Conservation (phyloP, 2,888 invertebrate genomes). For the Hirtodrosophila cameraria region DNA sequence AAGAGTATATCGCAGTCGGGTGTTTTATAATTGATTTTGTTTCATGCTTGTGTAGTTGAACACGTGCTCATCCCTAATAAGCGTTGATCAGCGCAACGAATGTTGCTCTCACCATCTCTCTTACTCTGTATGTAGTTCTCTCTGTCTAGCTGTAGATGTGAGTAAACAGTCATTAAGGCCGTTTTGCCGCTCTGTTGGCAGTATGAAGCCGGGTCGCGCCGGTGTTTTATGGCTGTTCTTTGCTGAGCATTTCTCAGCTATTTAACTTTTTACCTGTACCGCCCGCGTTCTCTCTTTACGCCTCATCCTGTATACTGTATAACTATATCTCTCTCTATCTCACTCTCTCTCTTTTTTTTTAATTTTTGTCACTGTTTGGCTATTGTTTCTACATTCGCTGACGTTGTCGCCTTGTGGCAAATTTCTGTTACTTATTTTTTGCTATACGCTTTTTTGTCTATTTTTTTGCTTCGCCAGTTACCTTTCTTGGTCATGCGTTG, state of each 20-base stretch:
- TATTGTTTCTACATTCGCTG: conserved; percentile 49
- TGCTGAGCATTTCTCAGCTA: conserved; percentile 46
- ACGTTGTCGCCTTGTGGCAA: conserved; percentile 60
- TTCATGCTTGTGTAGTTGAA: too few species aligned
- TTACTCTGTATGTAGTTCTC: background rate
- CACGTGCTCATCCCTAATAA: conserved; percentile 32
- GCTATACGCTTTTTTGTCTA: conserved; percentile 31
- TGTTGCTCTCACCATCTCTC: conserved; percentile 1
- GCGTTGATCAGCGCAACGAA: conserved; percentile 10
- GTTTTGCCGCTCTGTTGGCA: conserved; percentile 52
- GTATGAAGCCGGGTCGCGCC: conserved; percentile 30
- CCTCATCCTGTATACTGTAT: too few species aligned
- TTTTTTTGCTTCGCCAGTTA: conserved; percentile 60
- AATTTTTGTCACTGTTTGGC: conserved; percentile 36
- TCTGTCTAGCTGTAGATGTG: conserved; percentile 9
- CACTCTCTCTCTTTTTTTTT: conserved; percentile 11
- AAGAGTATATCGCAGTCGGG: too few species aligned
- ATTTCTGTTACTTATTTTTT: conserved; percentile 58
- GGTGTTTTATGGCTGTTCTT: conserved; percentile 62
- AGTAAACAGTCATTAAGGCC: conserved; percentile 67
- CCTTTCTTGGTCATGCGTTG: conserved; percentile 75
- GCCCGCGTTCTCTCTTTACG: background rate
- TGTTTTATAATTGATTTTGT: too few species aligned
- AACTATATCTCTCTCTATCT: conserved; percentile 5
- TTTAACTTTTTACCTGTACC: conserved; percentile 59